Evolutionary conservation across 2,888 invertebrate genomes (phyloP).

Genomic region (Corythucha ciliata): DNA sequence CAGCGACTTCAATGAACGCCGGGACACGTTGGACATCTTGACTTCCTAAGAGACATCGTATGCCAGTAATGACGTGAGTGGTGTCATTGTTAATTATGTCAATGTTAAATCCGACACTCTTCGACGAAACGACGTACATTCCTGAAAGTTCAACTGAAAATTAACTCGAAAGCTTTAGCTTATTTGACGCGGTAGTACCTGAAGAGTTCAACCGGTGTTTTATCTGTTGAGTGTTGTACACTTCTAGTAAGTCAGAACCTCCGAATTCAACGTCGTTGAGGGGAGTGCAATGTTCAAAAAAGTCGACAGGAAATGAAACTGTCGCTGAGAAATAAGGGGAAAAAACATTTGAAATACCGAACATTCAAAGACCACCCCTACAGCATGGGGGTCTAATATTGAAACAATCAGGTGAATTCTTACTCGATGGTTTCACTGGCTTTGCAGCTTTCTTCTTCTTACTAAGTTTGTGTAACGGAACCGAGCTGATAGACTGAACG

Average conservation of each 20-base stretch:
- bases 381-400: no score
- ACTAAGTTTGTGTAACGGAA: slow-evolving; percentile 50
- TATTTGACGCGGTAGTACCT: slow-evolving; percentile 32
- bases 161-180: neutral
- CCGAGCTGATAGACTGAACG: slow-evolving; percentile 53
- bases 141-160: slow-evolving; percentile 45
- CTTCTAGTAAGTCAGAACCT: slow-evolving; percentile 87
- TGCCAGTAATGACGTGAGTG: slow-evolving; percentile 80
- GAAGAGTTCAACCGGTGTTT: slow-evolving; percentile 78
- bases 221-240: slow-evolving; percentile 86
- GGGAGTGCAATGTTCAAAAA: slow-evolving; percentile 89
- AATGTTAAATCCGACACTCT: slow-evolving; percentile 77
- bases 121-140: slow-evolving; percentile 87
- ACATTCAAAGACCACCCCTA: no score
- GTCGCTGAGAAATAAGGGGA: slow-evolving; percentile 44
- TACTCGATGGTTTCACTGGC: slow-evolving; percentile 49
- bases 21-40: slow-evolving; percentile 73
- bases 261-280: slow-evolving; percentile 92
- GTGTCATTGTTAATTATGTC: slow-evolving; percentile 81
- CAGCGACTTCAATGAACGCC: slow-evolving; percentile 62
- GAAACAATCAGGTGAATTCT: slow-evolving; percentile 7
- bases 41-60: slow-evolving; percentile 75
- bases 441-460: slow-evolving; percentile 54
- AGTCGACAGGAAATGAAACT: slow-evolving; percentile 84
- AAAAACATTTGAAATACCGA: no score